Evolutionary conservation across 2,113 vertebrate species (phyloP).

Genomic region (Brevimyrus niger): DNA sequence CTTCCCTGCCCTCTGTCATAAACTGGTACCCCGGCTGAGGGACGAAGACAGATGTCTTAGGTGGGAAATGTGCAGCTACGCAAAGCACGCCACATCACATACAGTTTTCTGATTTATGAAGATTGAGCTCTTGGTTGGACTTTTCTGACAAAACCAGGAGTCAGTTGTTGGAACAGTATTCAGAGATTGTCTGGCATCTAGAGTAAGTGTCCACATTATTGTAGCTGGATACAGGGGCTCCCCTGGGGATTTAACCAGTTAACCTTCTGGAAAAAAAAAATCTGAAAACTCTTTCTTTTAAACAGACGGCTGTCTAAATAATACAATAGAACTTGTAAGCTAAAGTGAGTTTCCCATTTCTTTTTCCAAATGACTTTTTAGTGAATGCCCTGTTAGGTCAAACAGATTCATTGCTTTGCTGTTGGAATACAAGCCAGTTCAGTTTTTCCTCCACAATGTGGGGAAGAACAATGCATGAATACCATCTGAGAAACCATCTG

Average conservation of each 20-base stretch:
- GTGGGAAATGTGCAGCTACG: not conserved
- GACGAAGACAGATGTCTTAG: constrained; percentile 12
- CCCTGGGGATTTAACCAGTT: not conserved
- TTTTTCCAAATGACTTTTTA: not conserved
- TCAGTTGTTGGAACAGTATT: not conserved
- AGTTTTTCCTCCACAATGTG: constrained; percentile 21
- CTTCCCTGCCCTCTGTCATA: constrained; percentile 5
- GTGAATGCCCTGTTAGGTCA: not conserved
- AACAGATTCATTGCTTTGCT: not conserved
- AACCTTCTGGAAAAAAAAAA: not conserved
- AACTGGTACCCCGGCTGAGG: not conserved
- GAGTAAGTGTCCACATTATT: not conserved
- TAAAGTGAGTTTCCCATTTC: not conserved
- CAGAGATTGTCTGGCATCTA: not conserved
- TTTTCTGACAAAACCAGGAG: not conserved
- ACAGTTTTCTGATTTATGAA: not conserved
- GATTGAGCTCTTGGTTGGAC: not conserved
- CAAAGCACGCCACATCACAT: not conserved
- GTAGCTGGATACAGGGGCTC: not conserved
- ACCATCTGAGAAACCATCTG: constrained; percentile 21
- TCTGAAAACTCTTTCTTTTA: not conserved
- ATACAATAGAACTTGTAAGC: not conserved
- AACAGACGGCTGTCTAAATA: not conserved
- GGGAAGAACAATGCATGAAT: constrained; percentile 18
- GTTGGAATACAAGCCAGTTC: not conserved